Evolutionary conservation across 2,113 vertebrate genomes (phyloP).

Genomic region (Diphyllodes magnificus): DNA sequence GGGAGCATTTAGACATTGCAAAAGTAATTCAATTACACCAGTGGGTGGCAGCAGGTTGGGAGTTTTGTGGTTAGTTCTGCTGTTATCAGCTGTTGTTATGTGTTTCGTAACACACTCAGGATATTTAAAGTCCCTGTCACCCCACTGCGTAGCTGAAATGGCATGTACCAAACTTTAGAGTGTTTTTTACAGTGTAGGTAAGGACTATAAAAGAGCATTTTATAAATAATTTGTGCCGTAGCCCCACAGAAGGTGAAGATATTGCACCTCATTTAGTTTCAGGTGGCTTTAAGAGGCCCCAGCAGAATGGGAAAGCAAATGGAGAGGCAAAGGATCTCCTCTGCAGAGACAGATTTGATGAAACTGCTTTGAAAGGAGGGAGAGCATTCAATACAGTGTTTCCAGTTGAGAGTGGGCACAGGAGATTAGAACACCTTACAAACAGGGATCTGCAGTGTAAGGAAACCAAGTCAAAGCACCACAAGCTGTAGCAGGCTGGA

Average conservation of each 20-base stretch:
- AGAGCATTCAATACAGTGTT: neutral
- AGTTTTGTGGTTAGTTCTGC: neutral
- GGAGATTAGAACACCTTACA: neutral
- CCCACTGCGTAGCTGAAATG: neutral
- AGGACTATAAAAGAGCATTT: neutral
- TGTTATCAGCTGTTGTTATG: neutral
- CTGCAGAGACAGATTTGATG: neutral
- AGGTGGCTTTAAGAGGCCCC: neutral
- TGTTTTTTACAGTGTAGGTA: neutral
- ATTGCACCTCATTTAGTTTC: neutral
- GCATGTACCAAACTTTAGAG: neutral
- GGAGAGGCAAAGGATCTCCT: neutral
- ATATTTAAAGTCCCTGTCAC: neutral
- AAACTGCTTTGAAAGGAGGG: neutral
- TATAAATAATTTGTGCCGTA: neutral
- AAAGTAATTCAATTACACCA: neutral
- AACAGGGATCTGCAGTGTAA: rapidly evolving
- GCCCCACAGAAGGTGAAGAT: neutral
- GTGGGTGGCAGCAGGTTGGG: neutral
- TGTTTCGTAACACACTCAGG: neutral
- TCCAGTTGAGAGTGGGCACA: neutral
- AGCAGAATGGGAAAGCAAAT: neutral
- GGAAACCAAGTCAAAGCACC: neutral
- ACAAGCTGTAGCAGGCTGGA: neutral
- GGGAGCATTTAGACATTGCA: neutral